A percentile compares a stretch with the other conserved stretches of the same genome.
These are phyloP conservation scores for Desoria tigrina DNA, from an alignment of 2,888 invertebrate genomes.

Conservation along the genomic window DNA sequence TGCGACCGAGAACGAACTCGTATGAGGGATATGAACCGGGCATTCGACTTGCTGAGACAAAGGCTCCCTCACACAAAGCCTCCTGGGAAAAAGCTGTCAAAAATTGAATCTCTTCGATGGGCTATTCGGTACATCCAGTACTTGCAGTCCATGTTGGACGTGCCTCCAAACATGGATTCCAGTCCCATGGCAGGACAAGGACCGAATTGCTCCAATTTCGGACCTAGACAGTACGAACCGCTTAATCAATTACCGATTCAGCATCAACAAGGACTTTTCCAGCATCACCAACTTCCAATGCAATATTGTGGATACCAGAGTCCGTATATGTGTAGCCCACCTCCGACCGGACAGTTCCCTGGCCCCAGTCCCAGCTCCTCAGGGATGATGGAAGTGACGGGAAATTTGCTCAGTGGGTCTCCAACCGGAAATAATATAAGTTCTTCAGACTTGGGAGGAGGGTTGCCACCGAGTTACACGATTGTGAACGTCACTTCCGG, in stretches of 20 bases:
- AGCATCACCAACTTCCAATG: constrained; percentile 11
- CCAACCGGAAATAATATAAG: too few relatives aligned
- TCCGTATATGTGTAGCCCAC: constrained; percentile 8
- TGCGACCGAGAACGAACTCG: constrained; percentile 79
- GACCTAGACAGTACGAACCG: not conserved
- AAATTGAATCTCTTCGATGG: constrained; percentile 77
- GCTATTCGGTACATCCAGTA: constrained; percentile 77
- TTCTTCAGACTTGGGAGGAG: too few relatives aligned
- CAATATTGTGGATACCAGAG: constrained; percentile 10
- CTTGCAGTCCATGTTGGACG: constrained; percentile 64
- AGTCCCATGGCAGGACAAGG: constrained; percentile 17
- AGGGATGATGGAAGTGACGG: too few relatives aligned
- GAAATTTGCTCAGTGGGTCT: too few relatives aligned
- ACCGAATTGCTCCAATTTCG: not conserved
- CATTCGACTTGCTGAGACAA: constrained; percentile 64
- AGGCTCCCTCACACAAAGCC: constrained; percentile 62
- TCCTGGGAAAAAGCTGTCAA: constrained; percentile 80
- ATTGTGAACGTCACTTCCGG: too few relatives aligned
- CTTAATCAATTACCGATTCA: not conserved
- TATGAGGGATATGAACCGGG: constrained; percentile 83
- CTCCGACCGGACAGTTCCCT: constrained; percentile 9
- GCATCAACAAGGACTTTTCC: constrained; percentile 4
- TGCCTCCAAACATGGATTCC: constrained; percentile 22
- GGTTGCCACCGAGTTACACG: too few relatives aligned
- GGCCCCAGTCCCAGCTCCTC: not conserved